phyloP scores from a whole-genome alignment of 1,140 invertebrate genomes.

The Pogonomyrmex californicus region DNA sequence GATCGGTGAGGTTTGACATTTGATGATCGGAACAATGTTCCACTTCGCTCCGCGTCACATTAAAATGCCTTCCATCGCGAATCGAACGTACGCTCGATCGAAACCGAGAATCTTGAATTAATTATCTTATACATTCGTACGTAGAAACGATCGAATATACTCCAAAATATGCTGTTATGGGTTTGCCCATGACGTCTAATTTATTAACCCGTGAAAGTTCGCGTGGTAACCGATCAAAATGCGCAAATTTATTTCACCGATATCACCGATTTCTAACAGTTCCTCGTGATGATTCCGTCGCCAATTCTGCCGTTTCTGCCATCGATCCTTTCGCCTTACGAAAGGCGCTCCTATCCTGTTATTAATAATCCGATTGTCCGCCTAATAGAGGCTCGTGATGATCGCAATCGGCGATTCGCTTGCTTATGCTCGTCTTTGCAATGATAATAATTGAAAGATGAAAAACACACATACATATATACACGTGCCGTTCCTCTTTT shows the following conservation, averaged over 20 bases:
- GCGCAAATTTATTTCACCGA: slow-evolving; percentile 6
- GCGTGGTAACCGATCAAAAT: neutral
- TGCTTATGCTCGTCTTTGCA: slow-evolving; percentile 33
- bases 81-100: neutral
- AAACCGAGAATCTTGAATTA: slow-evolving; percentile 6
- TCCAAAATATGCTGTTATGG: neutral
- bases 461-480: slow-evolving; percentile 47
- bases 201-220: slow-evolving; percentile 24
- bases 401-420: slow-evolving; percentile 8
- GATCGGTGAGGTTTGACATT: slow-evolving; percentile 22
- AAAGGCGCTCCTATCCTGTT: slow-evolving; percentile 4
- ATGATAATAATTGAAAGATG: slow-evolving; percentile 73
- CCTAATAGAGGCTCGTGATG: neutral
- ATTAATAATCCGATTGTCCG: slow-evolving; percentile 70
- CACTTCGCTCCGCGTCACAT: neutral
- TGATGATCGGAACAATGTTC: slow-evolving; percentile 20
- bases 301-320: slow-evolving; percentile 21
- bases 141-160: neutral
- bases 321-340: slow-evolving; percentile 6
- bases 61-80: slow-evolving; percentile 2
- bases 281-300: neutral
- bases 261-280: slow-evolving; percentile 10
- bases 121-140: neutral
- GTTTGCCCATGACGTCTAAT: neutral
- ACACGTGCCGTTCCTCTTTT: neutral